Conservation (phyloP, 2,888 invertebrate species). For the Luperina testacea region DNA sequence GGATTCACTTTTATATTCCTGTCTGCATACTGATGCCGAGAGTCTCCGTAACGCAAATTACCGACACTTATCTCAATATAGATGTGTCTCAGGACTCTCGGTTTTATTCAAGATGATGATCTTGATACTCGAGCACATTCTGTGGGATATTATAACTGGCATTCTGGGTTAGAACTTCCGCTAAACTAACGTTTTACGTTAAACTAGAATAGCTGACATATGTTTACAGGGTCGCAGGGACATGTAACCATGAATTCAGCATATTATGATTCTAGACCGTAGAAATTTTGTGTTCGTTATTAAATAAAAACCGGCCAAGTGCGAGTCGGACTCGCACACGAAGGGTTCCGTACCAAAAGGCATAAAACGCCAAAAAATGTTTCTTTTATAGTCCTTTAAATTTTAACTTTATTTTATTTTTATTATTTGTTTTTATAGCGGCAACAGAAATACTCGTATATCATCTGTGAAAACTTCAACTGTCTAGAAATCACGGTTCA, state of each 20-base stretch:
- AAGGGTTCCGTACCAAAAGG: too few relatives aligned
- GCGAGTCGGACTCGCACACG: too few relatives aligned
- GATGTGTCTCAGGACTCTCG: not conserved
- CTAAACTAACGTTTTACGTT: not conserved
- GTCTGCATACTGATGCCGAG: conserved; percentile 32
- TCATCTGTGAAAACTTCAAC: too few relatives aligned
- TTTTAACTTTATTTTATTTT: too few relatives aligned
- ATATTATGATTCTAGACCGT: not conserved
- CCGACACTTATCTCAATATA: conserved; percentile 30
- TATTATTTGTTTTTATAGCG: too few relatives aligned
- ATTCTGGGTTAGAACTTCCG: not conserved
- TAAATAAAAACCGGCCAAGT: too few relatives aligned
- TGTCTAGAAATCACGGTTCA: too few relatives aligned
- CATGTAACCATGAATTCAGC: not conserved
- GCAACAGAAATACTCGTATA: too few relatives aligned
- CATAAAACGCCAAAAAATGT: too few relatives aligned
- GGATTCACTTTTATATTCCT: conserved; percentile 59
- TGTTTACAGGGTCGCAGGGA: not conserved
- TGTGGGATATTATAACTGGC: not conserved
- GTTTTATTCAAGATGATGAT: not conserved
- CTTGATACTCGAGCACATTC: not conserved
- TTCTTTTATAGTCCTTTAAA: too few relatives aligned
- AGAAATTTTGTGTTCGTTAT: not conserved
- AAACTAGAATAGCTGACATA: not conserved
- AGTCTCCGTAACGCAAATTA: conserved; percentile 35